Evolutionary conservation across 2,888 invertebrate genomes (phyloP).

Genomic region (Rhaphigaster nebulosa): DNA sequence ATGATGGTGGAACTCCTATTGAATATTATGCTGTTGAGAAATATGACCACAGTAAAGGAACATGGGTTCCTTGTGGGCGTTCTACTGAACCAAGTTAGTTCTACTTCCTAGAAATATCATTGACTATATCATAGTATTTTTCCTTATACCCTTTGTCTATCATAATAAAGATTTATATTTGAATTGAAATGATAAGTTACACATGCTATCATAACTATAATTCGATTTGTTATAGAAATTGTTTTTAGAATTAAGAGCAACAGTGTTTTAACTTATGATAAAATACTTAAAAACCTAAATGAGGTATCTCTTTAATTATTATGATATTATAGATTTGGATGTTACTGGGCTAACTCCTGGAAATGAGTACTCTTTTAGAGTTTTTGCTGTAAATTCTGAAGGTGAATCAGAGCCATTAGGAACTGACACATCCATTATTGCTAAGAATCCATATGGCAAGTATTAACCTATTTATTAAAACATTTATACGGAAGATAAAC

Average conservation of each 20-base stretch:
- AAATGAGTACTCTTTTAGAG: constrained; percentile 96
- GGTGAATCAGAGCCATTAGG: constrained; percentile 96
- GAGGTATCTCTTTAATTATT: neutral
- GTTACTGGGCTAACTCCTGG: constrained; percentile 89
- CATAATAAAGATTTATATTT: neutral
- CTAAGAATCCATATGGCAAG: constrained; percentile 95
- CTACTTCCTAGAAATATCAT: neutral
- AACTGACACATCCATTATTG: constrained; percentile 87
- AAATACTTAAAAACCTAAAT: neutral
- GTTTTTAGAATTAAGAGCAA: neutral
- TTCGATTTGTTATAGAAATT: neutral
- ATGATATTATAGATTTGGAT: constrained; percentile 75
- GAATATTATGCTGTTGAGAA: constrained; percentile 97
- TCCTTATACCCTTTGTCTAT: neutral
- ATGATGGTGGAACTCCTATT: constrained; percentile 95
- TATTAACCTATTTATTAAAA: constrained; percentile 56
- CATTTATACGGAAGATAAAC: neutral
- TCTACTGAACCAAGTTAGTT: constrained; percentile 82
- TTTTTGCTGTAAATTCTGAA: constrained; percentile 94
- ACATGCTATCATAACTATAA: neutral
- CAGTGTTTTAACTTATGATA: neutral
- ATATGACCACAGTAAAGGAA: constrained; percentile 89
- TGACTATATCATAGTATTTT: neutral
- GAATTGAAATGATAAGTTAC: neutral
- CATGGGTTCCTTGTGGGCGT: constrained; percentile 90